Conservation (phyloP, 2,797 vertebrate genomes). For the Borostomias antarcticus region DNA sequence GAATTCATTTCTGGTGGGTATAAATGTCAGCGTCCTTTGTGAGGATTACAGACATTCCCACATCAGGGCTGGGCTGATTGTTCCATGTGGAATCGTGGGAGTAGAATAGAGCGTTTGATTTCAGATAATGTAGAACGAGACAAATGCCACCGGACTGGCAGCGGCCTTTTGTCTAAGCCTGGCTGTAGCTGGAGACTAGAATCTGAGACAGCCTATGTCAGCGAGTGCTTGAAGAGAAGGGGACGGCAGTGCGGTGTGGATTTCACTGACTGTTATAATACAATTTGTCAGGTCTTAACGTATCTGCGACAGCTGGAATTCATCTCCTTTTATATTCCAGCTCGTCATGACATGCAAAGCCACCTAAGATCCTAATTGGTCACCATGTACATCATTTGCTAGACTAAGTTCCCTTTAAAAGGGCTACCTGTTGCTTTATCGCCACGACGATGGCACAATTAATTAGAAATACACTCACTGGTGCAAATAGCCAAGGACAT, state of each 20-base stretch:
- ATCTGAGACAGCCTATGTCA: conserved; percentile 69
- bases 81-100: conserved; percentile 73
- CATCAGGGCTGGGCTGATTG: conserved; percentile 74
- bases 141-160: conserved; percentile 73
- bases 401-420: conserved; percentile 31
- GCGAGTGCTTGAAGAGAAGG: conserved; percentile 56
- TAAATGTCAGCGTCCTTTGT: conserved; percentile 83
- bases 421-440: neutral
- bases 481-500: neutral
- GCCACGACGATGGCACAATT: neutral
- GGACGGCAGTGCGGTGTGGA: conserved; percentile 66
- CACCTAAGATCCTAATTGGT: conserved; percentile 66
- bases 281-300: conserved; percentile 80
- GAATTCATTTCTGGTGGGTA: conserved; percentile 74
- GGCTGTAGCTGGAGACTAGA: conserved; percentile 65
- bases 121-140: conserved; percentile 80
- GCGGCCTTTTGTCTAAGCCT: conserved; percentile 68
- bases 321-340: conserved; percentile 69
- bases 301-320: conserved; percentile 72
- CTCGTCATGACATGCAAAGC: conserved; percentile 63
- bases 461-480: neutral
- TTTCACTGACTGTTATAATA: conserved; percentile 74
- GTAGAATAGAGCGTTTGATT: conserved; percentile 81
- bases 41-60: conserved; percentile 76
- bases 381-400: conserved; percentile 47